Evolutionary conservation across 2,888 invertebrate genomes (phyloP), one percentile per base, ranked within the genome.

Genomic region (Ryuthela nishihirai): DNA sequence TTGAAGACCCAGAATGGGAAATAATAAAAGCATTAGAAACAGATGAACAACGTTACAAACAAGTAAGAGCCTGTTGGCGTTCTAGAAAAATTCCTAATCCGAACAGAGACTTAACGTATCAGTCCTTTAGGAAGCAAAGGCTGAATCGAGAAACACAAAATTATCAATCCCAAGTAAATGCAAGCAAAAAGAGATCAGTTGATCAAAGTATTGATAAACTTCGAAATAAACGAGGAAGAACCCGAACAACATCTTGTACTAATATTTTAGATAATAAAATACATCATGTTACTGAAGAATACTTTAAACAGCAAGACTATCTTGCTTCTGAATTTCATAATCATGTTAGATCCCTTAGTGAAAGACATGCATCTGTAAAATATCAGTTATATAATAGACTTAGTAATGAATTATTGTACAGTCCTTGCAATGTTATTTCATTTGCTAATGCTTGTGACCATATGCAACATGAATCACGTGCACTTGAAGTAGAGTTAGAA

Each of bases 1-100:
- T 58, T 10, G 26, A 34, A 20, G 26, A 58, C 39, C 47, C 58
- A 20, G 46, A 46, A 24, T 58, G 58, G 58, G 32, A 58, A 24
- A 20, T 5, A 20, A 29, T 58, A 21, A 52, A 42, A 38, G 17
- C 20, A 15, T 26, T 58, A 18, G 29, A 32, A 10, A 47, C 42
- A 20, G 43, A 58, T 42, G 42, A 58, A 43, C 43, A 58, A 40
- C 29, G 52, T 9, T 58, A 58, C 18, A 25, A 35, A 32, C 38
- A 46, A 32, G 58, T 58, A 1, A 26, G 24, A 18, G 24, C 41
- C 4, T 43, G 46, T n/a, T 58, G 58, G 58, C 21, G 17, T 10
- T 38, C 46, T n/a, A 4, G 23, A 18, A 52, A 10, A 4, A 21
- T 58, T 18, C 58, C 52, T 5, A 35, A 58, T 58, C 58, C 58